Evolutionary conservation across 2,113 vertebrate genomes (phyloP).

Genomic region (Anas platyrhynchos): DNA sequence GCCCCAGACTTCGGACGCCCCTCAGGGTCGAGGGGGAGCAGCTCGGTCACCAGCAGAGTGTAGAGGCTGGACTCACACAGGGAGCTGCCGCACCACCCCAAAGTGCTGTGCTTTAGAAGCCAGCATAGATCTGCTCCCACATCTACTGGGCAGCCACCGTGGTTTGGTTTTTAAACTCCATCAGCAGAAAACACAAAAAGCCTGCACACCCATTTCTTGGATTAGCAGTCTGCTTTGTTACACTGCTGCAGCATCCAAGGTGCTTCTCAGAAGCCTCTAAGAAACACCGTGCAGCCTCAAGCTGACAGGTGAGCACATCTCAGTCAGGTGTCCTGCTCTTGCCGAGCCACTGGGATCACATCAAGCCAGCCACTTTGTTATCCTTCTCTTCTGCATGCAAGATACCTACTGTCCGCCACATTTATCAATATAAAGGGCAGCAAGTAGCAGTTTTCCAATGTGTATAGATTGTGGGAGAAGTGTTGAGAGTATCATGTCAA

Average conservation of each 20-base stretch:
- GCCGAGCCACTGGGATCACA: background rate
- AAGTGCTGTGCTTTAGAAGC: background rate
- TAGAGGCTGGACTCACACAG: background rate
- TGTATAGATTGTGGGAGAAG: background rate
- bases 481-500: background rate
- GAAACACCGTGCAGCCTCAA: background rate
- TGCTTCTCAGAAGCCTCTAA: background rate
- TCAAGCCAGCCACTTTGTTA: background rate
- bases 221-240: background rate
- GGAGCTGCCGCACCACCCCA: too few relatives aligned
- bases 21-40: background rate
- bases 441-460: background rate
- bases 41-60: background rate
- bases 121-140: background rate
- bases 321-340: background rate
- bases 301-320: background rate
- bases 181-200: background rate
- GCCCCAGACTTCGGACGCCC: background rate
- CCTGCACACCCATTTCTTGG: background rate
- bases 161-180: background rate
- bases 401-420: background rate
- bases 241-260: background rate
- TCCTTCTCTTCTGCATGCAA: background rate
- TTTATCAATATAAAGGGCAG: background rate
- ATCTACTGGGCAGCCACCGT: accelerated